Base-by-base conservation (phyloP, 2,113 vertebrate genomes). In the Tragelaphus imberbis region DNA sequence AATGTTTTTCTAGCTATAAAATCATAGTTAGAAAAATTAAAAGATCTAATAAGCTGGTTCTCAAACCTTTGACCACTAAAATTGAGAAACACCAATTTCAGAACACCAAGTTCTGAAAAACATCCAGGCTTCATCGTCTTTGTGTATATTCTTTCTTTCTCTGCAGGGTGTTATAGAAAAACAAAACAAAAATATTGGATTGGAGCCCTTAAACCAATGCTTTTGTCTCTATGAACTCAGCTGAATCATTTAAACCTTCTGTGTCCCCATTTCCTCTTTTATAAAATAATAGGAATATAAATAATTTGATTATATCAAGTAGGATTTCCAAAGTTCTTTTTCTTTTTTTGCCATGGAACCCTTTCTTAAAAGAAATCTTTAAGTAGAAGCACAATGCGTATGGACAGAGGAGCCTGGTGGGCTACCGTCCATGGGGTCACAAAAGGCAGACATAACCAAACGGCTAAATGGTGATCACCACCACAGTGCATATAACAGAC, bases 1-100 rank as follows among this genome's bases (percentile, higher is more conserved):
- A 92, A 95, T 97, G 96, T 97, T 97, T 98, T 86, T 95, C 63
- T 90, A 81, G 56, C 91, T 97, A 94, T 94, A 97, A 97, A 98
- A 95, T 96, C 90, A 96, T 82, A 96, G 56, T 94, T 97, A 84
- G 88, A 95, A 96, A 94, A 97, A 95, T 96, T 79, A 94, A 97
- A 98, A 97, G 61, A 96, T 96, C 85, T 94, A 96, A 97, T 97
- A 97, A 98, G 81, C 81, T 23, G 33, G 89, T 96, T 95, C 94
- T 97, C 96, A 95, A 97, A 47, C 25, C 49, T 89, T 92, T 23
- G 86, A 77, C 61, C 63, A 90, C 82, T 98, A 89, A 96, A 96
- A 93, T 14, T 47, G 9, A 89, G 82, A 95, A 95, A 88, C 40
- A 91, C 44, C 44, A 44, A 44, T 44, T 44, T 44, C 44, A 44